Base-by-base conservation (phyloP, 2,113 vertebrate genomes). In the Thymallus thymallus region DNA sequence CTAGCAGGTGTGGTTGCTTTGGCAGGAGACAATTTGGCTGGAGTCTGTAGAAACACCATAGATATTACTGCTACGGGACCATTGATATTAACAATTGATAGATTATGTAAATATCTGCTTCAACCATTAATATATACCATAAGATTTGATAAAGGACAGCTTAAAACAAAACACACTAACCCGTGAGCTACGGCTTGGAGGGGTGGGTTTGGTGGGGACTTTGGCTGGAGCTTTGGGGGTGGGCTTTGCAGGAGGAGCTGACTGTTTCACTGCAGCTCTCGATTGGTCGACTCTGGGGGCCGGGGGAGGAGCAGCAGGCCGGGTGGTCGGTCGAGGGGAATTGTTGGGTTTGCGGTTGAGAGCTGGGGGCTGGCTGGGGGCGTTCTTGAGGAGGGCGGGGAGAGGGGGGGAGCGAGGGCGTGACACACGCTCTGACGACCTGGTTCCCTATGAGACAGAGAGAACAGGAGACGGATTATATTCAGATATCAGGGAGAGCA, bases 321-420 rank as follows among this genome's bases (percentile, higher is more conserved):
- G 85, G 66, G 93, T 92, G 55, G 65, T 87, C 73, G 79, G 10
- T 18, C 93, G 93, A 76, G 73, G 88, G 71, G 82, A 24, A 29
- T 88, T 67, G 73, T 90, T 86, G 46, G 92, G 77, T 73, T 82
- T 86, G n/a, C 73, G 67, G n/a, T 83, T 87, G 68, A 29, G 16
- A 69, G 86, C 0, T n/a, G 94, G 87, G 13, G 92, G 93, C 67
- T 88, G 89, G 79, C 91, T 95, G 0, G 91, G 93, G 48, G 94
- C 94, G 13, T 95, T 96, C 92, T 94, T 98, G 71, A 99, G 94
- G 71, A 95, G 93, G 41, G 95, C 93, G 6, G 97, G 95, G 73
- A 99, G 91, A 16, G 98, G 98, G 0, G 98, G 98, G 20, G 98
- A 99, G 60, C 97, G 95, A 0, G 98, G 97, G 0, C 98, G 94